These are phyloP conservation scores for Gastrophysa polygoni DNA, from an alignment of 2,888 invertebrate species.

Conservation along the genomic window DNA sequence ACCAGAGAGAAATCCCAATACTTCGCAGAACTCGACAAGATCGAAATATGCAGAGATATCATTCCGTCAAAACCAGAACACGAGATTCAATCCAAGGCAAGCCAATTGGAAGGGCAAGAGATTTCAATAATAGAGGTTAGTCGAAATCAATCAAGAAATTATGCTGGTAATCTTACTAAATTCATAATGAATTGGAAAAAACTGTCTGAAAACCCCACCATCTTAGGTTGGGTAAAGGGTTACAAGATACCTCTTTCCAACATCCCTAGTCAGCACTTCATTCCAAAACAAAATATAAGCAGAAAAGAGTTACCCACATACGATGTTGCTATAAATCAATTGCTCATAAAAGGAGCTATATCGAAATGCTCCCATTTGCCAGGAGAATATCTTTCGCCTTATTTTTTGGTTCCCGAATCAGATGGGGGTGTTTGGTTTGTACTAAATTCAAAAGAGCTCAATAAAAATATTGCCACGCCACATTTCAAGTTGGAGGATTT, in stretches of 20 bases:
- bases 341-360: not conserved
- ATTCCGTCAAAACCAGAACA: too few relatives aligned
- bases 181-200: not conserved
- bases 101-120: too few relatives aligned
- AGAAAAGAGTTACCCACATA: not conserved
- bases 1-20: too few relatives aligned
- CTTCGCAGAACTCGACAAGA: too few relatives aligned
- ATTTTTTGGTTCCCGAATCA: conserved; percentile 17
- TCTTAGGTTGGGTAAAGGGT: conserved; percentile 6
- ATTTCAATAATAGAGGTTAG: too few relatives aligned
- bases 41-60: too few relatives aligned
- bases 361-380: not conserved
- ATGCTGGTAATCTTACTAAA: conserved; percentile 1
- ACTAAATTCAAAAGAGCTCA: conserved; percentile 17
- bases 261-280: conserved; percentile 1
- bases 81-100: too few relatives aligned
- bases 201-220: not conserved
- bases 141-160: not conserved
- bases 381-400: not conserved
- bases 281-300: not conserved
- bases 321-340: not conserved
- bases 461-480: conserved; percentile 10
- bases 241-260: conserved; percentile 1
- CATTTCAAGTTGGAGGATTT: conserved; percentile 24
- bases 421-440: conserved; percentile 19